Percentiles rank a stretch among this genome's conserved stretches.
These are phyloP conservation scores for Axis porcinus DNA, from an alignment of 2,113 vertebrate species.

Conservation along the genomic window DNA sequence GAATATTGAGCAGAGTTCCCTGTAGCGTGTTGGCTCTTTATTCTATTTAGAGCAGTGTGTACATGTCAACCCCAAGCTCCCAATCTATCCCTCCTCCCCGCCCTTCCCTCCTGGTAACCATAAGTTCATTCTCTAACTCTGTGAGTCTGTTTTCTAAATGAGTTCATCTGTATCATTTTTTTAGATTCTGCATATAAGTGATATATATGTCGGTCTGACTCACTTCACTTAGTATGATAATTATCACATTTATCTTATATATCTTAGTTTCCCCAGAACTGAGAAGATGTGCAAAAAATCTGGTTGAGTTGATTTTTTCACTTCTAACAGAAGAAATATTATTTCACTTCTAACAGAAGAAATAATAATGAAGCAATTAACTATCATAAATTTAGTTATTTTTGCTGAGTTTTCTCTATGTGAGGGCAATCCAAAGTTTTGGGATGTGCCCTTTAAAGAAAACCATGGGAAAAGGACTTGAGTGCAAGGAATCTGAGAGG, in stretches of 20 bases:
- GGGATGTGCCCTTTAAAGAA: neutral
- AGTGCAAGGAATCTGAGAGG: neutral
- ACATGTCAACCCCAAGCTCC: neutral
- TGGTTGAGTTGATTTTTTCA: neutral
- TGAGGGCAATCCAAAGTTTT: neutral
- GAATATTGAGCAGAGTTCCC: neutral
- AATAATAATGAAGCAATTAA: neutral
- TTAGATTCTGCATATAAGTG: neutral
- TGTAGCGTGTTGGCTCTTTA: neutral
- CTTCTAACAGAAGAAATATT: neutral
- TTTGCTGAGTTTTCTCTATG: neutral
- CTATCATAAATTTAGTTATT: neutral
- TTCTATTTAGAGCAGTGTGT: neutral
- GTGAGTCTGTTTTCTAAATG: neutral
- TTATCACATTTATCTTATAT: neutral
- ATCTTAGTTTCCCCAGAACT: neutral
- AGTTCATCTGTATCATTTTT: neutral
- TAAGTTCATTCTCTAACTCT: neutral
- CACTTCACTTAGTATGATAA: neutral
- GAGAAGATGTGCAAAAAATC: neutral
- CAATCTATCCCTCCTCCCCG: neutral
- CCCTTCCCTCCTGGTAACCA: neutral
- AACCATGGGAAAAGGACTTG: neutral
- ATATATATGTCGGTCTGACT: neutral
- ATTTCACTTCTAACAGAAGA: neutral